Percentiles rank a stretch among this genome's conserved stretches.
These are phyloP conservation scores for Eilema caniola DNA, from an alignment of 2,888 invertebrate species.

Conservation along the genomic window DNA sequence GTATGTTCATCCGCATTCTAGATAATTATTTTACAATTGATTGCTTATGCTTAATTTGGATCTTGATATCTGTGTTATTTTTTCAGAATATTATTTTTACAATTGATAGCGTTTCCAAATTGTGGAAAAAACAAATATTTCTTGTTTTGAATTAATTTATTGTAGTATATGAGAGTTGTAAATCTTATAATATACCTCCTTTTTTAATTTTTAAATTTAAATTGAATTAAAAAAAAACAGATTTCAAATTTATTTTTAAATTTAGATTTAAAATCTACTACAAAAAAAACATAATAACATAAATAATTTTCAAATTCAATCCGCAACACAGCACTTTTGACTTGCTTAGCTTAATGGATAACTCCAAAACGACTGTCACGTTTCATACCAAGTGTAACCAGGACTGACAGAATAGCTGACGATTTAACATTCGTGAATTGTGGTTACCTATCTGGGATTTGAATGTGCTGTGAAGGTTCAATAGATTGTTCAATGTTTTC, in stretches of 20 bases:
- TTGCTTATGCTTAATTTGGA: too few species aligned
- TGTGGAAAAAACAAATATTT: neutral
- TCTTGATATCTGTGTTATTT: too few species aligned
- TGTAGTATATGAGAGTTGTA: too few species aligned
- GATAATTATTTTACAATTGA: neutral
- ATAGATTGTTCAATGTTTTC: constrained; percentile 3
- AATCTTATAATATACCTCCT: too few species aligned
- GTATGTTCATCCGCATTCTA: neutral
- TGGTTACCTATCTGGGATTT: constrained; percentile 11
- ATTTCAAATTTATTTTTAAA: too few species aligned
- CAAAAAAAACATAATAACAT: too few species aligned
- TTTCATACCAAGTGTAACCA: neutral
- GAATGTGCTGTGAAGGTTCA: constrained; percentile 4
- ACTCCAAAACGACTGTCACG: constrained; percentile 1
- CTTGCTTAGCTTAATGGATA: constrained; percentile 1
- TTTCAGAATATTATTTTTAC: too few species aligned
- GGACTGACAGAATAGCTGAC: constrained; percentile 12
- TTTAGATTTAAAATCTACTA: too few species aligned
- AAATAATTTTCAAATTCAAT: neutral
- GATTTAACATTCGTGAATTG: constrained; percentile 13
- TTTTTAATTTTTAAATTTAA: too few species aligned
- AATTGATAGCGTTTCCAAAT: too few species aligned
- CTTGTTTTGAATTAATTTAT: neutral
- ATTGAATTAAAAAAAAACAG: too few species aligned
- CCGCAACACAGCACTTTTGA: neutral